Evolutionary conservation across 1,140 invertebrate species (phyloP), one percentile per base, ranked within the genome.

Genomic region (Drosophila lini): DNA sequence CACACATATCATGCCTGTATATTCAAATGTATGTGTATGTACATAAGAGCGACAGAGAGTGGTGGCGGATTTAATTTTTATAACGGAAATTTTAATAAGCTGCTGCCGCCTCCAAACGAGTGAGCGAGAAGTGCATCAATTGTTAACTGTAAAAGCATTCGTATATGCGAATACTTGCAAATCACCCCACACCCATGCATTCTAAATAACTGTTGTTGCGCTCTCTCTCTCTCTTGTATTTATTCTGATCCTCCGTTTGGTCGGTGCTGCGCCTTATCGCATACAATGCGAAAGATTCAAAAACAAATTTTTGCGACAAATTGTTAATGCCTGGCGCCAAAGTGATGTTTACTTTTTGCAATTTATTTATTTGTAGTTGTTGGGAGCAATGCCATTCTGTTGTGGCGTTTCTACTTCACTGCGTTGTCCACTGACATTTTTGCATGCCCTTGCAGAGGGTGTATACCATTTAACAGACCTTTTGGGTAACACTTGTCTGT

Each of bases 71-170:
- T 82, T 64, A 62, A 76, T 68, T 65, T 79, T 79, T 79, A 75
- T 81, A 85, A 85, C 82, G 82, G 82, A 78, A 78, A 88, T 79
- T 75, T 78, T 57, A 86, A 86, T 83, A 74, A 74, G 58, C 58
- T 57, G 45, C 38, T 55, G 34, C 41, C 48, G 67, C 40, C 40
- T 48, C 53, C 28, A 22, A 36, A 42, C 34, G 61, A 32, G 36
- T 32, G 58, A 65, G 15, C 55, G 41, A 47, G 56, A 36, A 77
- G 38, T 58, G 40, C 74, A 60, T 52, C 58, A 60, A 57, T 69
- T 78, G 45, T 44, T 78, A 78, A 78, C 74, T 38, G 74, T 78
- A 62, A 78, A 78, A 52, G 52, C 62, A 61, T 59, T 55, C 73
- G 56, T 34, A 48, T 34, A 48, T 31, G 57, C 28, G 50, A 50